Conservation (phyloP, 2,888 invertebrate species). For the Lottia gigantea region DNA sequence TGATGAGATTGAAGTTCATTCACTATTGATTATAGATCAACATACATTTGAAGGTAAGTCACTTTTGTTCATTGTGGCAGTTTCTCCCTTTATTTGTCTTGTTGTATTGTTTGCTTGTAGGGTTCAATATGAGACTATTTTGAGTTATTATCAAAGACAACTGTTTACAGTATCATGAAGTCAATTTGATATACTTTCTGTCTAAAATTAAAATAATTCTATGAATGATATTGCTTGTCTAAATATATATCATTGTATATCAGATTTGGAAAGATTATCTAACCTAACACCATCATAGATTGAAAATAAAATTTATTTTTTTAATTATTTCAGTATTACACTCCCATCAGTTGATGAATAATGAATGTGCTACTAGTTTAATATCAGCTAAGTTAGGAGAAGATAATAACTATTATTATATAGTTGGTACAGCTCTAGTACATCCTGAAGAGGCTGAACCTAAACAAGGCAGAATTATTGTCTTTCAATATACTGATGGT, state of each 20-base stretch:
- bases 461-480: slow-evolving; percentile 87
- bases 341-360: slow-evolving; percentile 90
- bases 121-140: too few relatives aligned
- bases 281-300: too few relatives aligned
- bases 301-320: background rate
- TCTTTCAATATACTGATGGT: slow-evolving; percentile 88
- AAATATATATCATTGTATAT: too few relatives aligned
- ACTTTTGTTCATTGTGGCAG: background rate
- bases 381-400: slow-evolving; percentile 91
- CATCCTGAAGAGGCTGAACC: slow-evolving; percentile 97
- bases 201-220: too few relatives aligned
- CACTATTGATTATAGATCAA: slow-evolving; percentile 89
- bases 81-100: too few relatives aligned
- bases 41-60: slow-evolving; percentile 86
- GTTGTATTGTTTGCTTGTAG: too few relatives aligned
- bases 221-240: too few relatives aligned
- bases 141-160: too few relatives aligned
- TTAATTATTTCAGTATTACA: slow-evolving; percentile 84
- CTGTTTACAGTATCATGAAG: too few relatives aligned
- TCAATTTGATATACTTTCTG: too few relatives aligned
- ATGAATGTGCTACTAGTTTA: slow-evolving; percentile 90
- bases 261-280: too few relatives aligned
- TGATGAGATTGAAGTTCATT: slow-evolving; percentile 88
- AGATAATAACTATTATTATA: slow-evolving; percentile 90
- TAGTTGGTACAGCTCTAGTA: slow-evolving; percentile 89